Evolutionary conservation across 2,797 vertebrate genomes (phyloP).

Genomic region (Taeniopygia guttata): DNA sequence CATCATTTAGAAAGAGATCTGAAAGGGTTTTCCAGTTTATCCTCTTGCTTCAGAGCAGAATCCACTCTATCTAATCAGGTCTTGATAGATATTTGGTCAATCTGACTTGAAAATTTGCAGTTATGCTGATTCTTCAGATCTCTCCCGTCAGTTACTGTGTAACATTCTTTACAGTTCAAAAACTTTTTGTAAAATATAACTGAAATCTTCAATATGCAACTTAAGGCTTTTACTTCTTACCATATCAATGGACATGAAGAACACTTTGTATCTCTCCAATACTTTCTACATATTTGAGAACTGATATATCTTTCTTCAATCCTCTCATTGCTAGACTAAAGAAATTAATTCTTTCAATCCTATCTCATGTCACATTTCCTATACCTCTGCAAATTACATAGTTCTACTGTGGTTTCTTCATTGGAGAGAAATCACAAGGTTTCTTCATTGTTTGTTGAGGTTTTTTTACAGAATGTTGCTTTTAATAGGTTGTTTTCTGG

Average conservation of each 20-base stretch:
- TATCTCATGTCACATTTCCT: background rate
- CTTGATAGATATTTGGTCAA: background rate
- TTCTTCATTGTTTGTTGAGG: background rate
- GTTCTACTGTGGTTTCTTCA: background rate
- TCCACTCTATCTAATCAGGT: background rate
- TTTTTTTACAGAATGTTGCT: background rate
- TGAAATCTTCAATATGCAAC: background rate
- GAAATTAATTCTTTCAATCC: background rate
- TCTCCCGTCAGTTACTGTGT: background rate
- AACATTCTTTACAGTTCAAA: background rate
- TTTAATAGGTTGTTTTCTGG: background rate
- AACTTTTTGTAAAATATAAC: background rate
- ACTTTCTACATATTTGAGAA: background rate
- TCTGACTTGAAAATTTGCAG: background rate
- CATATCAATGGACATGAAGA: background rate
- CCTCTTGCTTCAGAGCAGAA: slow-evolving; percentile 1
- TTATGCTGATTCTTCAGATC: background rate
- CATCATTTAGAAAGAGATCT: background rate
- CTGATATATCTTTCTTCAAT: background rate
- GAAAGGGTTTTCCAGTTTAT: background rate
- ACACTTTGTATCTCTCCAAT: background rate
- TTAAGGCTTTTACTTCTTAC: background rate
- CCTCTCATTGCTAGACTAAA: background rate
- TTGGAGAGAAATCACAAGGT: background rate
- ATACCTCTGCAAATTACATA: background rate